A percentile compares a stretch with the other conserved stretches of the same genome.
These are phyloP conservation scores for Zenarchopterus dispar DNA, from an alignment of 2,797 vertebrate genomes.

Conservation along the genomic window DNA sequence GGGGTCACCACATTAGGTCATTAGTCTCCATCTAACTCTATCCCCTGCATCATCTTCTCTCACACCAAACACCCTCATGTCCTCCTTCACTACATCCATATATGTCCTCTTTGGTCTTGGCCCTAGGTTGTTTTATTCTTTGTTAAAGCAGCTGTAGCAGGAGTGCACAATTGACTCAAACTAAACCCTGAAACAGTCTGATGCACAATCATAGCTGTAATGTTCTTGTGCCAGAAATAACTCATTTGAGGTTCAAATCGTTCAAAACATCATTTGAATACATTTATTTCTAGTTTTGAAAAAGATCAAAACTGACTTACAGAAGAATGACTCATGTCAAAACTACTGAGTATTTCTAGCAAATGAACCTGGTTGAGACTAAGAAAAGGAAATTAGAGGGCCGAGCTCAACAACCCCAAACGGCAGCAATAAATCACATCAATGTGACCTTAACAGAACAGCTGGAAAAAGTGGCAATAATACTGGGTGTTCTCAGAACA, in stretches of 20 bases:
- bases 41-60: no score
- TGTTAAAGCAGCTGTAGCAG: no score
- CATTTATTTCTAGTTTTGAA: no score
- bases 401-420: conserved; percentile 34
- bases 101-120: no score
- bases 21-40: no score
- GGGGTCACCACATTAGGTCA: no score
- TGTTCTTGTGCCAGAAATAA: neutral
- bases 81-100: no score
- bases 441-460: conserved; percentile 55
- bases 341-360: conserved; percentile 8
- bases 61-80: no score
- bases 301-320: neutral
- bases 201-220: conserved; percentile 1
- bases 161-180: no score
- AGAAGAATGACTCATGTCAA: conserved; percentile 6
- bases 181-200: neutral
- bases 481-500: conserved; percentile 30
- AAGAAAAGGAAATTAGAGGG: conserved; percentile 25
- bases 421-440: conserved; percentile 56
- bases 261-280: no score
- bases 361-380: conserved; percentile 19
- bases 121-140: no score
- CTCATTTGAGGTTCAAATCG: neutral
- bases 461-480: conserved; percentile 24